These are phyloP conservation scores for Tetranychus piercei DNA, from an alignment of 2,888 invertebrate species.

Conservation along the genomic window DNA sequence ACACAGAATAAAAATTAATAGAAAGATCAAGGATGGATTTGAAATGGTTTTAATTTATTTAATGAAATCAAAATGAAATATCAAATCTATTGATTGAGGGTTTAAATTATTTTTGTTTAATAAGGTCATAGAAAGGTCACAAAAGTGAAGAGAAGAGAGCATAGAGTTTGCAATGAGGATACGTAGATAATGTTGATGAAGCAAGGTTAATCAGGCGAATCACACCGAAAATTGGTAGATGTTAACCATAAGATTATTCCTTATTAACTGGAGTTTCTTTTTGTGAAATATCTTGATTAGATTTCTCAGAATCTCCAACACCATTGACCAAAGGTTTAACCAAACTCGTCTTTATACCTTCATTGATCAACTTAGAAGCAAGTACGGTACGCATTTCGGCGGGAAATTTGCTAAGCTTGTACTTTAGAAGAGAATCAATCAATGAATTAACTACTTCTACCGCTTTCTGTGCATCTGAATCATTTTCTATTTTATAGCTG, in stretches of 20 bases:
- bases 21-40: no score
- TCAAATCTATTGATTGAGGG: no score
- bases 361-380: background rate
- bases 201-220: no score
- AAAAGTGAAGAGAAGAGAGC: no score
- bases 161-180: no score
- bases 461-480: background rate
- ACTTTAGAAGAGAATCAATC: background rate
- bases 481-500: background rate
- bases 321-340: background rate
- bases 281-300: background rate
- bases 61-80: no score
- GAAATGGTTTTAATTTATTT: no score
- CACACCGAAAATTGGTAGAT: background rate
- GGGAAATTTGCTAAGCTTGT: background rate
- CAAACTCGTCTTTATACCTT: background rate
- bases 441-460: background rate
- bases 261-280: no score
- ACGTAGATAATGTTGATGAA: no score
- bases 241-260: background rate
- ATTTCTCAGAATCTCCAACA: background rate
- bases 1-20: no score
- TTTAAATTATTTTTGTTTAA: no score
- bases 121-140: no score
- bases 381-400: background rate